Base-by-base conservation (phyloP, 2,113 vertebrate genomes). In the Oophaga pumilio region DNA sequence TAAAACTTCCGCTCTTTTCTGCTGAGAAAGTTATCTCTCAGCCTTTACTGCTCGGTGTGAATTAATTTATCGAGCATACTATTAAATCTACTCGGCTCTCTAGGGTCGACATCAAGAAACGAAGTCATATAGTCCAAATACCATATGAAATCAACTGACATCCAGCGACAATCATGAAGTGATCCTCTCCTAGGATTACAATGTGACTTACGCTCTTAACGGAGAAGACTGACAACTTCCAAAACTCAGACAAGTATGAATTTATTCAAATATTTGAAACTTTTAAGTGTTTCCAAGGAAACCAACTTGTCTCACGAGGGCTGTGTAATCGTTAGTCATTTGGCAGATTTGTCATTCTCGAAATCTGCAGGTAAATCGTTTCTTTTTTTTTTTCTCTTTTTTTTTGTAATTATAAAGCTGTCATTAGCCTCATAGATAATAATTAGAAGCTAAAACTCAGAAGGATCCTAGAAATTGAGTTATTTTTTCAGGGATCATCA, bases 271-370 rank as follows among this genome's bases (percentile, higher is more conserved):
- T 82, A 52, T 87, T 82, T 76, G 8, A 87, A 82, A 87, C 86
- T 82, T 87, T 87, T 87, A 82, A 82, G 78, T 57, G 78, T 87
- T 87, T 82, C 86, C 86, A 82, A 60, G 86, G 78, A 62, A 87
- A 87, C 86, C 68, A 82, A 50, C 62, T 56, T 56, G 56, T 59
- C 28, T 87, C 80, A 57, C 33, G 68, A 82, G 56, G 86, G 49
- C 56, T 64, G 68, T 60, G 69, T 57, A 87, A 82, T 82, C 86
- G 82, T 79, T 24, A 87, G 78, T 87, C 78, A 87, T 82, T 87
- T 87, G 78, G 69, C 69, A 76, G 86, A 88, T 76, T 88, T 88
- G 80, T 88, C 86, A 76, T 62, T 88, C 69, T 66, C 33, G 69
- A 64, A 76, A 82, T 73, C 78, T 82, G 68, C 53, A 88, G 68